Conservation (phyloP, 2,113 vertebrate genomes). For the Mola mola region DNA sequence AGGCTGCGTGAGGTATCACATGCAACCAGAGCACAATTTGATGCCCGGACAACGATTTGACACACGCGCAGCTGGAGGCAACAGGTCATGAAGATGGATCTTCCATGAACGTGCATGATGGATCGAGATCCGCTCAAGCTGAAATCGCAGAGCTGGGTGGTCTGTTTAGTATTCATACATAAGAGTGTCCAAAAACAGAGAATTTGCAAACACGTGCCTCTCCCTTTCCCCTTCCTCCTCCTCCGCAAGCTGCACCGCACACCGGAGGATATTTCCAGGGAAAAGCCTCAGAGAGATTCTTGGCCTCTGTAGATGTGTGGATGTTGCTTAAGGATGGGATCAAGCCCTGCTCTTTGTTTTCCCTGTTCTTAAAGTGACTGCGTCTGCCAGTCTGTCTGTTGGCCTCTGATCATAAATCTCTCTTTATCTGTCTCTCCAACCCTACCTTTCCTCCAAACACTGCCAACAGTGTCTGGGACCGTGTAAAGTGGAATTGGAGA, state of each 20-base stretch:
- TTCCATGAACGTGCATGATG: constrained; percentile 39
- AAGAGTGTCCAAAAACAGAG: constrained; percentile 27
- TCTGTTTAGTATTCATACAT: constrained; percentile 50
- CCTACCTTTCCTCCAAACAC: constrained; percentile 57
- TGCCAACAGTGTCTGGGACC: constrained; percentile 48
- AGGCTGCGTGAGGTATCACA: constrained; percentile 45
- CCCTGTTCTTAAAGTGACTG: constrained; percentile 37
- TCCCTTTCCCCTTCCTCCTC: neutral
- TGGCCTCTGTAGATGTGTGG: constrained; percentile 23
- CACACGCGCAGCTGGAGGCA: constrained; percentile 21
- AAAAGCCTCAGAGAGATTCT: constrained; percentile 42
- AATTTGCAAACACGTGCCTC: too few species aligned
- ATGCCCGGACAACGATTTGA: constrained; percentile 34
- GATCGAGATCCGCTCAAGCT: constrained; percentile 50
- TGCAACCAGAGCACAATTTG: constrained; percentile 36
- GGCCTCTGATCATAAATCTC: constrained; percentile 67
- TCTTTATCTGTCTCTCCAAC: constrained; percentile 46
- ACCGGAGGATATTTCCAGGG: constrained; percentile 37
- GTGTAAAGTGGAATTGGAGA: constrained; percentile 55
- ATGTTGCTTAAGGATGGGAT: constrained; percentile 57
- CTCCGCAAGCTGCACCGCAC: constrained; percentile 10
- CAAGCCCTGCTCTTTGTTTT: constrained; percentile 57
- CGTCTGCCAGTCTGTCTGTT: constrained; percentile 18
- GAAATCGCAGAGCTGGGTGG: constrained; percentile 56
- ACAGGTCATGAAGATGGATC: constrained; percentile 39